Conservation (phyloP, 2,888 invertebrate species). For the Acleris laterana region DNA sequence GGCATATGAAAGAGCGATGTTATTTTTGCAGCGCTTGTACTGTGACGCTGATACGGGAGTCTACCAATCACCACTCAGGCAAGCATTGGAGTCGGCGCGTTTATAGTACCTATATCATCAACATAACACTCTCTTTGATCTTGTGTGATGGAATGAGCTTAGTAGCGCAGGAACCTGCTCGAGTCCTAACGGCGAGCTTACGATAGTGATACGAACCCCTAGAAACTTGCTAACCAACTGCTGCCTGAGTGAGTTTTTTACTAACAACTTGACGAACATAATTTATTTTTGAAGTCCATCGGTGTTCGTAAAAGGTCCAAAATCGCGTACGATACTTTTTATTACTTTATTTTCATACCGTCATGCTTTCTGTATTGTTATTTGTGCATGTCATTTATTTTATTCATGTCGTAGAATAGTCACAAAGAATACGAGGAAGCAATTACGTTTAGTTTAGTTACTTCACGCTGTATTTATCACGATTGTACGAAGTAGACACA, state of each 20-base stretch:
- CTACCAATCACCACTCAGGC: conserved; percentile 91
- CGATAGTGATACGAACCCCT: conserved; percentile 57
- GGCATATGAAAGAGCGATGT: conserved; percentile 79
- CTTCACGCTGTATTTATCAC: conserved; percentile 72
- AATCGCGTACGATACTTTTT: conserved; percentile 42
- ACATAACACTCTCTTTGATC: conserved; percentile 76
- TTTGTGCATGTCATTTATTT: conserved; percentile 77
- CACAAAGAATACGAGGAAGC: conserved; percentile 49
- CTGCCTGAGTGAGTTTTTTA: conserved; percentile 84
- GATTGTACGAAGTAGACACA: conserved; percentile 60
- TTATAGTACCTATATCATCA: conserved; percentile 77
- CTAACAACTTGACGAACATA: conserved; percentile 69
- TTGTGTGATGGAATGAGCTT: conserved; percentile 83
- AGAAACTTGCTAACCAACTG: conserved; percentile 79
- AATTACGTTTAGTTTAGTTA: conserved; percentile 52
- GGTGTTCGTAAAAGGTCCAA: conserved; percentile 51
- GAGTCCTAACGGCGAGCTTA: conserved; percentile 62
- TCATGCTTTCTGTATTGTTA: conserved; percentile 77
- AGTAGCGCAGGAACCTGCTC: conserved; percentile 62
- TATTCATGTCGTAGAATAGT: conserved; percentile 66
- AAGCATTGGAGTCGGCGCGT: conserved; percentile 86
- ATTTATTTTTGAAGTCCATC: conserved; percentile 85
- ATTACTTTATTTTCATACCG: conserved; percentile 60
- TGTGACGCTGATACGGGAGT: conserved; percentile 88
- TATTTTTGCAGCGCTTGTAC: conserved; percentile 92